Evolutionary conservation across 2,888 invertebrate species (phyloP), one percentile per base, ranked within the genome.

Genomic region (Xestia ashworthii): DNA sequence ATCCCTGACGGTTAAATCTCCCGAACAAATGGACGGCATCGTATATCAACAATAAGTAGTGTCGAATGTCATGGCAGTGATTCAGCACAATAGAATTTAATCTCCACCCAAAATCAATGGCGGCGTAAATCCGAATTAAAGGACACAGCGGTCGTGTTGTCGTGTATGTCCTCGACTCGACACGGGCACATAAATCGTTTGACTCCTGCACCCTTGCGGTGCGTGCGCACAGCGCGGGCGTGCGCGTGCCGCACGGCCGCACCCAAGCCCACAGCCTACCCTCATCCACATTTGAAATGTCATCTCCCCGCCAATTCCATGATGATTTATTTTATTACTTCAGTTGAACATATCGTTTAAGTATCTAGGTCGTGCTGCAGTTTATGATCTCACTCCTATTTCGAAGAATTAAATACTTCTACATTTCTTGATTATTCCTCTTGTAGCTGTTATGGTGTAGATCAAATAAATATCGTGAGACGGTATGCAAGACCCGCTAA

Each of bases 121-220:
- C 90, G 86, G 90, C 91, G 93, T 95, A 94, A 95, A 95, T 95
- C 94, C 93, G 92, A 94, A 93, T 95, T 93, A 94, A 91, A 87
- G 81, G 87, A 92, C 93, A 93, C 91, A 92, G 71, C 78, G 84
- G 77, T 85, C 79, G 81, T 77, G 76, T 80, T 83, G 75, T 85
- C 78, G 66, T 74, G 76, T 80, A 86, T 78, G 82, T 85, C 85
- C 83, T 83, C 85, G 84, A 90, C 91, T 76, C 76, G 76, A 76
- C 80, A 89, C 89, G 92, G 91, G 91, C 88, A 90, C 93, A 93
- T 95, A 94, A 95, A 95, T 95, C 93, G 92, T 93, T 93, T 94
- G 93, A 94, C 93, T 93, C 92, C 87, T 90, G 89, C 87, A 91
- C 92, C 90, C 91, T 87, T 81, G 82, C 83, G 72, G 74, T 76